A percentile compares a stretch with the other conserved stretches of the same genome.
Evolutionary conservation across 1,140 invertebrate genomes (phyloP).

Genomic region (Drosophila carrolli): DNA sequence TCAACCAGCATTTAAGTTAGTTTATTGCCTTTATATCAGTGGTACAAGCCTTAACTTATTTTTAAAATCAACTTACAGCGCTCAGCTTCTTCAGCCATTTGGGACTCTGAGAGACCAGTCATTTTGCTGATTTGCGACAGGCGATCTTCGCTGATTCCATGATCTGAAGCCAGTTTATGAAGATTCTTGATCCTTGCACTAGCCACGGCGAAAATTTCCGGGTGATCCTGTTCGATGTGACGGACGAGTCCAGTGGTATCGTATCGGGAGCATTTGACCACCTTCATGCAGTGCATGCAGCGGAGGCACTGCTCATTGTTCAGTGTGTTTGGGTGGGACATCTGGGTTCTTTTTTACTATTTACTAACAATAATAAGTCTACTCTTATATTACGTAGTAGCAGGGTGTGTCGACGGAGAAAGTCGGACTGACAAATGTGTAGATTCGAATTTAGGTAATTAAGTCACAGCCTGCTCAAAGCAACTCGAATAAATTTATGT

Average conservation of each 20-base stretch:
- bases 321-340: conserved; percentile 9
- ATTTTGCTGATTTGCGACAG: conserved; percentile 27
- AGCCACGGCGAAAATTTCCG: conserved; percentile 42
- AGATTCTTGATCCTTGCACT: conserved; percentile 43
- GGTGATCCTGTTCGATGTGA: conserved; percentile 68
- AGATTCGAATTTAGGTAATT: not conserved
- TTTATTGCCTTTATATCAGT: too few relatives aligned
- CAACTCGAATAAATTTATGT: not conserved
- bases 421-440: too few relatives aligned
- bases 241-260: conserved; percentile 52
- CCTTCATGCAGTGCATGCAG: conserved; percentile 70
- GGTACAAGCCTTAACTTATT: too few relatives aligned
- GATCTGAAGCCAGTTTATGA: conserved; percentile 46
- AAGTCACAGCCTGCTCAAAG: not conserved
- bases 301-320: conserved; percentile 47
- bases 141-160: conserved; percentile 48
- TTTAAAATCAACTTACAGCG: conserved; percentile 32
- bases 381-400: not conserved
- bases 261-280: conserved; percentile 60
- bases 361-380: not conserved
- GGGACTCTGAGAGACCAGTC: conserved; percentile 11
- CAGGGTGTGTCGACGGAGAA: not conserved
- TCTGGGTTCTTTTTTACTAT: conserved; percentile 1
- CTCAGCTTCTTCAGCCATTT: conserved; percentile 44
- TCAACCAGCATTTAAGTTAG: too few relatives aligned